A percentile compares a stretch with the other conserved stretches of the same genome.
Evolutionary conservation across 92 coral and sea anemone species (phyloP).

Genomic region (Zoanthus solanderi): DNA sequence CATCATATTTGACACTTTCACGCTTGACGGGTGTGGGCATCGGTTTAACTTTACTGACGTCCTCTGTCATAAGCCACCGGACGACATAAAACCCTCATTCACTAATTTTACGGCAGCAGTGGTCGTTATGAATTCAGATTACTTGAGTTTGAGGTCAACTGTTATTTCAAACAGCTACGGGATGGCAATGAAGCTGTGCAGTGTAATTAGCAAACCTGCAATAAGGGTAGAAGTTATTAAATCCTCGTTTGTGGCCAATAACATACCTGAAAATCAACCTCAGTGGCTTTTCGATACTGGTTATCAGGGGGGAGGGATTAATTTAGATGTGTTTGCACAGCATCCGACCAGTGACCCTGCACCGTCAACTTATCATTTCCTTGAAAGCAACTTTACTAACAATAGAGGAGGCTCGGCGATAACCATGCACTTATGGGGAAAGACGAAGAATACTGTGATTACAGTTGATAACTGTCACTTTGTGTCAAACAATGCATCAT

Average conservation of each 20-base stretch:
- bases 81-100: background rate
- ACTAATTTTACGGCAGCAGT: conserved; percentile 67
- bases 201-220: conserved; percentile 72
- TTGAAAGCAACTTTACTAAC: conserved; percentile 73
- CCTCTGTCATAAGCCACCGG: conserved; percentile 10
- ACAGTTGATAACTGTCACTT: conserved; percentile 64
- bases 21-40: conserved; percentile 72
- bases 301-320: conserved; percentile 81
- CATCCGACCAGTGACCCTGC: conserved; percentile 62
- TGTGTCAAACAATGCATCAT: conserved; percentile 65
- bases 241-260: conserved; percentile 61
- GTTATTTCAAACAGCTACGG: conserved; percentile 72
- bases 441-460: conserved; percentile 54
- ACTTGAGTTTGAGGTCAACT: conserved; percentile 53
- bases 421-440: conserved; percentile 63
- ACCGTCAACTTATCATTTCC: conserved; percentile 41
- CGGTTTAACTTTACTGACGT: background rate
- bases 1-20: conserved; percentile 58
- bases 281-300: conserved; percentile 43
- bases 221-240: conserved; percentile 65
- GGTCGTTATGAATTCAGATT: conserved; percentile 69
- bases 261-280: conserved; percentile 25
- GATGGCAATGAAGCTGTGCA: conserved; percentile 72
- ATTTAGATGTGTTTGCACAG: conserved; percentile 64
- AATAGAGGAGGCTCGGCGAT: conserved; percentile 92